A percentile compares a stretch with the other conserved stretches of the same genome.
phyloP scores from a whole-genome alignment of 2,797 vertebrate genomes.

The Tachyglossus aculeatus region DNA sequence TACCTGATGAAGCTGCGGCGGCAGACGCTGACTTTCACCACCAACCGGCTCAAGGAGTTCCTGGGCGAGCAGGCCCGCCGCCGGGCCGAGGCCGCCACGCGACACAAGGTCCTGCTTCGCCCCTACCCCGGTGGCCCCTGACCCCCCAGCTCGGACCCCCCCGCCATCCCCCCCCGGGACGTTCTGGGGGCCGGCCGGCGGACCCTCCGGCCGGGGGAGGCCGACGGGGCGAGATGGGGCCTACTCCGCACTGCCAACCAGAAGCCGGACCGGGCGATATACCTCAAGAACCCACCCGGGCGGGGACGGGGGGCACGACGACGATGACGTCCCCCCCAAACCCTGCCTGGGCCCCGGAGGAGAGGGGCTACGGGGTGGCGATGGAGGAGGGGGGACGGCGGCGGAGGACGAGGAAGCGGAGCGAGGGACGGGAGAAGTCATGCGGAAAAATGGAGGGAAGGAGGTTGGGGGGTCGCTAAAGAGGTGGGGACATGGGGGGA shows the following conservation, averaged over 20 bases:
- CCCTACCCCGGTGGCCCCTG: constrained; percentile 88
- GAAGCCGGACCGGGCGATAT: constrained; percentile 45
- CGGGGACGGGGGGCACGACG: constrained; percentile 13
- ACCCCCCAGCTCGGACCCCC: constrained; percentile 69
- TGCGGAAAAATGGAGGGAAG: background rate
- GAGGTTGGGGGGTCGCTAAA: background rate
- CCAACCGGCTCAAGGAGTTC: constrained; percentile 94
- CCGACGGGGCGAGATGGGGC: constrained; percentile 24
- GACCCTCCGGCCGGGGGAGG: background rate
- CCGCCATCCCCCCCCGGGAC: constrained; percentile 74
- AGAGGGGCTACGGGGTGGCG: background rate
- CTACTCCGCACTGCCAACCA: constrained; percentile 44
- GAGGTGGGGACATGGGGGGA: background rate
- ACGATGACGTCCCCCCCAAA: constrained; percentile 27
- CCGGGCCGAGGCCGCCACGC: constrained; percentile 82
- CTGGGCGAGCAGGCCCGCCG: constrained; percentile 90
- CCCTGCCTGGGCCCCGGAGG: constrained; percentile 24
- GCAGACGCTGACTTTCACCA: constrained; percentile 97
- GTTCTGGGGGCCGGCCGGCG: constrained; percentile 71
- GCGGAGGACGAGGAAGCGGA: background rate
- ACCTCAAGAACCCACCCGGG: constrained; percentile 53
- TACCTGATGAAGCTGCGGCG: constrained; percentile 96
- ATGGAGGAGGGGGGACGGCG: background rate
- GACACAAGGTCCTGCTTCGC: constrained; percentile 97
- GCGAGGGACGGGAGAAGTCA: background rate